These are phyloP conservation scores for Osmoderma eremita DNA, from an alignment of 2,888 invertebrate species.

Conservation along the genomic window DNA sequence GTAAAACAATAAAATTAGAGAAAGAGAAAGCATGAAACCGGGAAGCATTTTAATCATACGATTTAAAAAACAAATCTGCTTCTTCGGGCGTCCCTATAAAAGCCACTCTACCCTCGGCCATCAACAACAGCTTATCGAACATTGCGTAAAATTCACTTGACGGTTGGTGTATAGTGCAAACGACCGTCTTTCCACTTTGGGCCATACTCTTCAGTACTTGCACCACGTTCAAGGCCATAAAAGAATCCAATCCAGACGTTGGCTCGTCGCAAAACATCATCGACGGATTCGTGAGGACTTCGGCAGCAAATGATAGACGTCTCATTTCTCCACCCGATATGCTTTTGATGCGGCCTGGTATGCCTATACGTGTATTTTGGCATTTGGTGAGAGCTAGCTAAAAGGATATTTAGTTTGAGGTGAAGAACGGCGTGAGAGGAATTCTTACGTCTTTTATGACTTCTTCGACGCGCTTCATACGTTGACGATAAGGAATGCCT, in stretches of 20 bases:
- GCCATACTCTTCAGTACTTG: slow-evolving; percentile 81
- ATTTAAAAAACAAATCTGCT: slow-evolving; percentile 81
- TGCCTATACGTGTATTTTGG: slow-evolving; percentile 89
- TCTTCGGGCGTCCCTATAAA: slow-evolving; percentile 85
- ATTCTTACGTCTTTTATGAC: slow-evolving; percentile 81
- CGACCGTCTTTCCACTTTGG: slow-evolving; percentile 86
- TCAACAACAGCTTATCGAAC: slow-evolving; percentile 87
- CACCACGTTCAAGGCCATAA: slow-evolving; percentile 95
- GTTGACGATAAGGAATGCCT: slow-evolving; percentile 76
- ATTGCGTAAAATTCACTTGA: slow-evolving; percentile 90
- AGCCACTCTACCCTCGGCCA: slow-evolving; percentile 92
- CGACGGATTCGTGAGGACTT: slow-evolving; percentile 93
- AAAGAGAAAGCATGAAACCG: neutral
- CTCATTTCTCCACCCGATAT: slow-evolving; percentile 98
- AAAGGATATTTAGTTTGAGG: slow-evolving; percentile 44
- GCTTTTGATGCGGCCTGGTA: slow-evolving; percentile 87
- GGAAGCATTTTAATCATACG: slow-evolving; percentile 67
- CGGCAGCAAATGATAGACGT: slow-evolving; percentile 94
- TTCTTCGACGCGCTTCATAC: slow-evolving; percentile 84
- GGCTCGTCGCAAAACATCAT: slow-evolving; percentile 98
- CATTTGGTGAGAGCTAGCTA: slow-evolving; percentile 89
- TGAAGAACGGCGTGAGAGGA: neutral
- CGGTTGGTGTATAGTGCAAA: slow-evolving; percentile 96
- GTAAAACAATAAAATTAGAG: no score
- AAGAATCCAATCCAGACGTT: slow-evolving; percentile 95